Evolutionary conservation across 2,797 vertebrate genomes (phyloP), one percentile per base, ranked within the genome.

Genomic region (Crax fasciolata): DNA sequence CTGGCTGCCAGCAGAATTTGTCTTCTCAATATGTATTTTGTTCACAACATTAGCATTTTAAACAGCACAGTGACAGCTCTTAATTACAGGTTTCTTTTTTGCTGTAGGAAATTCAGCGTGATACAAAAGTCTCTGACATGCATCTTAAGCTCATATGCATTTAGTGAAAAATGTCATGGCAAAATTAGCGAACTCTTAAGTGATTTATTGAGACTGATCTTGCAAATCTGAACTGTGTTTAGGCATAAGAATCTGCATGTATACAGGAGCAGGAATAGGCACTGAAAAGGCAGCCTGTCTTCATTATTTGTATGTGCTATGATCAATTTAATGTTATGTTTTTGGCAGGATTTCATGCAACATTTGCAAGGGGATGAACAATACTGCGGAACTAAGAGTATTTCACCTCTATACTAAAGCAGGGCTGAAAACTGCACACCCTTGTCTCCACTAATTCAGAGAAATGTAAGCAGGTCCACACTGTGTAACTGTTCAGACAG

Each of bases 171-270:
- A 44, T 0, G 0, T 12, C 16, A 65, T 51, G n/a, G 65, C 70
- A 92, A 66, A 78, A 95, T 62, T 13, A 87, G 41, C 27, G 51
- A 85, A 83, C 24, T 93, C 38, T 51, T 35, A 39, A 77, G n/a
- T 51, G 15, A 88, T 68, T 62, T 1, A 59, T 66, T 88, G 35
- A 81, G 62, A 49, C 59, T 59, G 41, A 82, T 87, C 38, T 35
- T 70, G 73, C 48, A 89, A 70, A 88, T 11, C 68, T 0, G 1
- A 90, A 20, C 48, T 62, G 39, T 25, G n/a, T 28, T 59, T 85
- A 70, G 71, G 59, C n/a, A 3, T 38, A 58, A 81, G 27, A 49
- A 84, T 35, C 35, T 52, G 48, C 44, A 74, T 9, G 25, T 10
- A 75, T 39, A 57, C 0, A 85, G 30, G 41, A 67, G 18, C 23